A percentile compares a stretch with the other conserved stretches of the same genome.
Conservation (phyloP, 1,140 invertebrate genomes). For the Lepeophtheirus salmonis region DNA sequence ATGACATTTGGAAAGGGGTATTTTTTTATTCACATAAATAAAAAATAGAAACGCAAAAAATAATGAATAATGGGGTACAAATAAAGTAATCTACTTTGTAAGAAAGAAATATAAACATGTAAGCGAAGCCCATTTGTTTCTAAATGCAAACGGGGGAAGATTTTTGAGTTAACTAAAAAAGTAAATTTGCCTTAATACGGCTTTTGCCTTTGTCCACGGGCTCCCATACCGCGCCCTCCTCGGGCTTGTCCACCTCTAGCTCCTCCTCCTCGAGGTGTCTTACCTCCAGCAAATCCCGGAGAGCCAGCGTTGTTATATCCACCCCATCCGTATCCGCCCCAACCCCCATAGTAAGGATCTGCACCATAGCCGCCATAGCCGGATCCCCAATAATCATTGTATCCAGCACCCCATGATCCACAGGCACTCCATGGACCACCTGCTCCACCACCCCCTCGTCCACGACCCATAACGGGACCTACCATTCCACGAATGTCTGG, state of each 20-base stretch:
- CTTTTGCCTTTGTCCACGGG: background rate
- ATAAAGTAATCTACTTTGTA: background rate
- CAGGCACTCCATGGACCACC: slow-evolving; percentile 2
- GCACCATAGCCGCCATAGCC: slow-evolving; percentile 15
- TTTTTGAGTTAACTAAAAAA: no score
- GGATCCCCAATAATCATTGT: background rate
- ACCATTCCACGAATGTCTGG: background rate
- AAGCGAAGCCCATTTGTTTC: background rate
- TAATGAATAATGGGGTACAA: background rate
- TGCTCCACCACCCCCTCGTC: background rate
- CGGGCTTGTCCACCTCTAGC: background rate
- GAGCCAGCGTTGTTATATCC: background rate
- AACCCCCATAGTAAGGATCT: slow-evolving; percentile 6
- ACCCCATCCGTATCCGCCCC: slow-evolving; percentile 9
- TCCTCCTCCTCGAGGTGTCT: background rate
- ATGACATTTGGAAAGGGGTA: background rate
- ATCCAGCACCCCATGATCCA: slow-evolving; percentile 1
- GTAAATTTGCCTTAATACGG: background rate
- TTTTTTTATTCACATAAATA: background rate
- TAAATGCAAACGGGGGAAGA: background rate
- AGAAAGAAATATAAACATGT: background rate
- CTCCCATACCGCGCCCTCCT: background rate
- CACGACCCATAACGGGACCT: background rate
- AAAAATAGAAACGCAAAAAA: background rate
- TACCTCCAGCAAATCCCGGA: background rate